Evolutionary conservation across 2,888 invertebrate genomes (phyloP), one percentile per base, ranked within the genome.

Genomic region (Alloscopus bannaensis): DNA sequence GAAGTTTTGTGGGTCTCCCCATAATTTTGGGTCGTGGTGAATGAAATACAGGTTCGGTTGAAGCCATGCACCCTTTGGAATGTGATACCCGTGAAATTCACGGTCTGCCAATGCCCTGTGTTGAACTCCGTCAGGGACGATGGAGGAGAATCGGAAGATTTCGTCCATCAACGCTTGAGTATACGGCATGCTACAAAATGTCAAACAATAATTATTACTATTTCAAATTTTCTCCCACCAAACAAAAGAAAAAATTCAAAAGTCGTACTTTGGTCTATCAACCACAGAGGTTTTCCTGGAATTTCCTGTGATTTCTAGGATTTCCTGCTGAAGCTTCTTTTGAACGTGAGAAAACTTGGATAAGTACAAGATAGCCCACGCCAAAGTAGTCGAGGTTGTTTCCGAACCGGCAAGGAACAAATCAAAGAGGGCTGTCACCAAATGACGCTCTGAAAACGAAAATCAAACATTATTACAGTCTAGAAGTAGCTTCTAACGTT

Each of bases 91-190:
- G 1, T 50, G 18, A 28, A 81, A 55, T n/a, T 68, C 89, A 0
- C 91, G 90, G 42, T 90, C 89, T 8, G 87, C 87, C 83, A 89
- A 84, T 0, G 91, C 87, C 60, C 90, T 89, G 82, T 93, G 93
- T 0, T 91, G 89, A 0, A 93, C 89, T 36, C 91, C 89, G 1
- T 92, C 88, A 0, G 93, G 92, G 1, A 92, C 91, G 11, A 92
- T 83, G 0, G 92, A 91, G 80, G 92, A 91, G 52, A 88, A 89
- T 72, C 93, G 87, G 88, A 93, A 87, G 11, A 88, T 87, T 87
- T 93, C 93, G 0, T 92, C 90, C 18, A 93, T 86, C 22, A 91
- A 90, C 0, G 93, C 91, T 86, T 93, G 92, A 0, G 91, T 90
- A 81, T 91, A 93, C 0, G 91, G 91, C 88, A 93, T 88, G 65